Base-by-base conservation (phyloP, 1,140 invertebrate species). In the Drosophila repleta region DNA sequence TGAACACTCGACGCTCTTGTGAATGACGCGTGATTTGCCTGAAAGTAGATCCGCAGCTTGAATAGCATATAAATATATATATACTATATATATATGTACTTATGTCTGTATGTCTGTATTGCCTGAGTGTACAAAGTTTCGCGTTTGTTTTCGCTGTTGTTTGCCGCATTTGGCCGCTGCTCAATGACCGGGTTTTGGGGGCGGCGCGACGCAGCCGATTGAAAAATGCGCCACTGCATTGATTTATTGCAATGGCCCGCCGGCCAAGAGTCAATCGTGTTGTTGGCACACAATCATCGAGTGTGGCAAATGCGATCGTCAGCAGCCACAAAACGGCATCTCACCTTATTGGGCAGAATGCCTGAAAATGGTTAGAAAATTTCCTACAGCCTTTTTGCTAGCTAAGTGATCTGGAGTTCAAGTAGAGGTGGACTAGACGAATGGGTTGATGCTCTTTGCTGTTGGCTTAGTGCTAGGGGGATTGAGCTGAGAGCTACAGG, bases 231-330 rank as follows among this genome's bases (percentile, higher is more conserved):
- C 64, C 29, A 45, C 17, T 79, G 76, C 60, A 58, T 71, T 84
- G 81, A 84, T 84, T 84, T 84, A 84, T 84, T 64, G 77, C 45
- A 49, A 32, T 51, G 48, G 71, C 81, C 76, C 49, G 45, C 24
- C 57, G 76, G 81, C 53, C 75, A 83, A 81, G 65, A 80, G 81
- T 81, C 81, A 81, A 76, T 77, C 81, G 81, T 72, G 75, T 76
- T 64, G 24, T 43, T 43, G 39, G n/a, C 53, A 56, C 53, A 56
- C 53, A 56, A 51, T 51, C 37, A 56, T 43, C 37, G 52, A 57
- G 60, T 41, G 46, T 62, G 60, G 62, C 53, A 57, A 64, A 70
- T 61, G 43, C 49, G 58, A 60, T 46, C 41, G 29, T 53, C 61
- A 53, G 58, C 61, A 32, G 26, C 45, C 10, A 35, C 43, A 63